These are phyloP conservation scores for Propithecus coquereli DNA, from an alignment of 2,113 vertebrate genomes.

Conservation along the genomic window DNA sequence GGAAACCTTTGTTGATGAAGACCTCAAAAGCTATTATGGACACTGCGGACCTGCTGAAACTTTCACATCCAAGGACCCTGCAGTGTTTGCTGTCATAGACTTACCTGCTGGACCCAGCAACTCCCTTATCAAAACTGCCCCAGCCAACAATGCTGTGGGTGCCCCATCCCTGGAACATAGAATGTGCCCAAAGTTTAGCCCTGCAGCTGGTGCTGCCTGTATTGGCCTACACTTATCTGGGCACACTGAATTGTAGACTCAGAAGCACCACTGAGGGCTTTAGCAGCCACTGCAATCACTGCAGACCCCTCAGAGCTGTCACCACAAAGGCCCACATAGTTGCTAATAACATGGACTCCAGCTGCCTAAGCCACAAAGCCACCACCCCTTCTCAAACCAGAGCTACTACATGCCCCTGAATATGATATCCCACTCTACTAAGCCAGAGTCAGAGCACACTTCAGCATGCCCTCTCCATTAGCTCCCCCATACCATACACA, in stretches of 20 bases:
- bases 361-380: background rate
- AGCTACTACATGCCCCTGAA: background rate
- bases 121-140: background rate
- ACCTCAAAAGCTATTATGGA: background rate
- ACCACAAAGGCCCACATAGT: background rate
- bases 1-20: background rate
- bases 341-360: background rate
- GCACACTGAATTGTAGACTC: background rate
- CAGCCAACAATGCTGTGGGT: background rate
- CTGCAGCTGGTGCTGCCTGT: background rate
- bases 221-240: background rate
- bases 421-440: background rate
- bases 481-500: background rate
- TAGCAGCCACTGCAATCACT: fast-evolving
- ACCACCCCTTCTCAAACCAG: background rate
- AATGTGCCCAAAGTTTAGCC: background rate
- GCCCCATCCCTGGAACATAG: background rate
- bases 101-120: background rate
- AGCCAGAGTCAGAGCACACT: background rate
- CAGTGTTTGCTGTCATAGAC: background rate
- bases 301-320: background rate
- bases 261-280: too few species aligned
- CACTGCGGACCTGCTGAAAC: background rate
- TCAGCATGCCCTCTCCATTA: background rate
- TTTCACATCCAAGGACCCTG: background rate